Evolutionary conservation across 2,888 invertebrate genomes (phyloP), one percentile per base, ranked within the genome.

Genomic region (Buathra laborator): DNA sequence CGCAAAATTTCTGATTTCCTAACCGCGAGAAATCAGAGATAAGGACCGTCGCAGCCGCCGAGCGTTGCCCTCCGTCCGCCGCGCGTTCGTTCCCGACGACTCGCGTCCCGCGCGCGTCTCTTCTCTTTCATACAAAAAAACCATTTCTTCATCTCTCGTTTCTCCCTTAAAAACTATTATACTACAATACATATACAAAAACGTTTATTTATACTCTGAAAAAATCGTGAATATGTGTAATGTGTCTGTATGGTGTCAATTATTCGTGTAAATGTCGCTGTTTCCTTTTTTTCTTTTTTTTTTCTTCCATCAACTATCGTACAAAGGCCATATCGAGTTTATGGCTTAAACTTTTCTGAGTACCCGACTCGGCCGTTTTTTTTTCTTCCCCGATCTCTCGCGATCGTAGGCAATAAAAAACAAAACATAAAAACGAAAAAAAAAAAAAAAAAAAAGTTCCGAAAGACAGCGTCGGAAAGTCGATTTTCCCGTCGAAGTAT

Each of bases 151-250:
- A 12, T 10, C 46, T 3, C 14, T 19, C 10, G 10, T 24, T 59
- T 59, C 44, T 24, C 37, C 53, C 84, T 78, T 85, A 85, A 68
- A 44, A 79, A 79, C 92, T 93, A 93, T 85, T 93, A 93, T 91
- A 85, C 93, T 93, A 93, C 93, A 93, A 85, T 91, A 92, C 92
- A 93, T 93, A 89, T 92, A 93, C 93, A 93, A 92, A 91, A 90
- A 89, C 88, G 85, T 84, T 89, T 88, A 87, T 88, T 88, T 89
- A 87, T 89, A 89, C 88, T 89, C 88, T 89, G 87, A 76, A 76
- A 37, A 85, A 81, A 81, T 81, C 85, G 75, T 70, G 68, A 79
- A 85, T 78, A 81, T 71, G 71, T 84, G 14, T 74, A 56, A 64
- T 19, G 74, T 82, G 37, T 62, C 9, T 51, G 48, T 74, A 71